Percentiles rank a stretch among this genome's conserved stretches.
Conservation (phyloP, 2,888 invertebrate genomes). For the Atrina japonica region DNA sequence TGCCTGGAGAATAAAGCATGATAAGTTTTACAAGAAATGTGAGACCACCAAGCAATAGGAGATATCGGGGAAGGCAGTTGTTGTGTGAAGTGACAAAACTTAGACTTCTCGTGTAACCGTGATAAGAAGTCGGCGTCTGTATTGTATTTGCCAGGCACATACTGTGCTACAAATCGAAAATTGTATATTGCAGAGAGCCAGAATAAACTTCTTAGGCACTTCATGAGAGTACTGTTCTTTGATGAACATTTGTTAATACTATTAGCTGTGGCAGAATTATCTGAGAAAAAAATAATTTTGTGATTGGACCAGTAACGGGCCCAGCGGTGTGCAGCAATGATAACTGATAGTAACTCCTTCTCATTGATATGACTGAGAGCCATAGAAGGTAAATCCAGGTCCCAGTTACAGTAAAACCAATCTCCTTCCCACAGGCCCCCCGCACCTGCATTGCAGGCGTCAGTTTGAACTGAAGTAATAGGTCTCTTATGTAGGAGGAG, state of each 20-base stretch:
- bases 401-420: too few relatives aligned
- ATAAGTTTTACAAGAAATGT: conserved; percentile 9
- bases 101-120: conserved; percentile 19
- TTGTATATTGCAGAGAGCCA: conserved; percentile 36
- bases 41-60: too few relatives aligned
- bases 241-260: conserved; percentile 33
- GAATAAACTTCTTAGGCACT: too few relatives aligned
- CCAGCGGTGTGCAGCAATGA: conserved; percentile 21
- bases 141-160: conserved; percentile 26
- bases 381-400: too few relatives aligned
- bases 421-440: too few relatives aligned
- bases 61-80: too few relatives aligned
- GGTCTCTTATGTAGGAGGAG: too few relatives aligned
- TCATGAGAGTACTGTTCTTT: too few relatives aligned
- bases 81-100: background rate
- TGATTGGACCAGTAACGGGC: conserved; percentile 27
- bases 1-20: conserved; percentile 22
- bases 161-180: conserved; percentile 4
- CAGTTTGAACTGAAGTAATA: too few relatives aligned
- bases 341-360: too few relatives aligned
- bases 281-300: conserved; percentile 20
- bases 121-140: conserved; percentile 24
- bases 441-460: too few relatives aligned
- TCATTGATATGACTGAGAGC: too few relatives aligned
- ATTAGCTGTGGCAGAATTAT: conserved; percentile 32